Evolutionary conservation across 2,888 invertebrate species (phyloP), one percentile per base, ranked within the genome.

Genomic region (Halocaridina rubra): DNA sequence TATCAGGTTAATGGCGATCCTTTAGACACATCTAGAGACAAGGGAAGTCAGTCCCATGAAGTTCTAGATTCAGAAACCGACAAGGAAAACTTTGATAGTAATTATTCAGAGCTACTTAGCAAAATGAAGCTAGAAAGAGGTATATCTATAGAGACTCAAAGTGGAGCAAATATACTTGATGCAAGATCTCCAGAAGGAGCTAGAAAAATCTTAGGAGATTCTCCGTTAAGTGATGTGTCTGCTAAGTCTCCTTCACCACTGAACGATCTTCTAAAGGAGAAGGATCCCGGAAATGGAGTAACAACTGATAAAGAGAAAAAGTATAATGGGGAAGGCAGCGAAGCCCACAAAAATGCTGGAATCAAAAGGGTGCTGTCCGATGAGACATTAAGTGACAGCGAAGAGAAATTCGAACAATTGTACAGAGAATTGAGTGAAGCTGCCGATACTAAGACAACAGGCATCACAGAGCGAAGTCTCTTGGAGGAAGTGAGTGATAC

Each of bases 61-160:
- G 19, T 16, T 4, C 10, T 24, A 7, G 30, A 57, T 19, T 10
- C 22, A 53, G 3, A 24, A 16, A 57, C 22, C 8, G 24, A 75
- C 10, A 27, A 39, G n/a, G 46, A 75, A 5, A 24, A 53, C 8
- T 29, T 39, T 3, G 69, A 76, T 13, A 57, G 57, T 22, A 59
- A n/a, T 4, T 77, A 77, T 39, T 22, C n/a, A 19, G 67, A 82
- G 10, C 19, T 71, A 27, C 2, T 76, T 24, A 71, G 24, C 53
- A 82, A 75, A 59, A 77, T 82, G 77, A 77, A 67, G 77, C 29
- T 82, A 7, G 82, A 82, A 39, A 30, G 82, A 5, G 69, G 69
- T 19, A 32, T 82, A 1, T 71, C 59, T 59, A 57, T 82, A 0
- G 82, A 77, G 53, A 24, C 71, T 10, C n/a, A 33, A 13, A 16